phyloP scores from a whole-genome alignment of 2,113 vertebrate genomes.

The Platanista minor region DNA sequence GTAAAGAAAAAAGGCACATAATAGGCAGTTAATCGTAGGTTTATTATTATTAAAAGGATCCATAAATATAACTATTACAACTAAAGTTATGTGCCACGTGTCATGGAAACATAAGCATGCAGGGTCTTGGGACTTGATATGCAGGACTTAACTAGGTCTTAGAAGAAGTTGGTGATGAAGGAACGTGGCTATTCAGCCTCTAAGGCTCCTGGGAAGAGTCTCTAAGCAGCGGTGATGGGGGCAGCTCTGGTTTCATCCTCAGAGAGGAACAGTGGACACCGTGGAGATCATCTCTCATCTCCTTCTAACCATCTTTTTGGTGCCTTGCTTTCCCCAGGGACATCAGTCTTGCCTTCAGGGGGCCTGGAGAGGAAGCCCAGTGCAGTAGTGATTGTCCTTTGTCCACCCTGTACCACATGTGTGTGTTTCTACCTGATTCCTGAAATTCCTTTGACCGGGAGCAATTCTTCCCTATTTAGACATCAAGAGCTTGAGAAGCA shows the following conservation, averaged over 20 bases:
- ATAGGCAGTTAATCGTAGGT: background rate
- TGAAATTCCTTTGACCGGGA: background rate
- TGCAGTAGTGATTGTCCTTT: background rate
- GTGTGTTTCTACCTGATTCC: background rate
- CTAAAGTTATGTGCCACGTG: background rate
- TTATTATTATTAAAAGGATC: background rate
- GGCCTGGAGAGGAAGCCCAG: background rate
- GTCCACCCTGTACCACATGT: rapidly evolving
- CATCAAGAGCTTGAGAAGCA: background rate
- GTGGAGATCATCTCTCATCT: background rate
- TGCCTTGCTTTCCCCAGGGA: background rate
- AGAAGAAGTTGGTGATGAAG: background rate
- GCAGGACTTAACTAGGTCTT: background rate
- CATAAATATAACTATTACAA: background rate
- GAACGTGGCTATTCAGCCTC: background rate
- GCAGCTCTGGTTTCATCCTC: background rate
- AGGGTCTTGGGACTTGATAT: background rate
- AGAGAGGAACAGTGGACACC: background rate
- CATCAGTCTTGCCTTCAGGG: background rate
- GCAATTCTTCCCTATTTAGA: background rate
- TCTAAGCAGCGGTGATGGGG: background rate
- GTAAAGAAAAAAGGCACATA: background rate
- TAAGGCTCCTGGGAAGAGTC: background rate
- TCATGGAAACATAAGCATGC: background rate
- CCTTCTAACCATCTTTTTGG: background rate